Evolutionary conservation across 1,140 invertebrate genomes (phyloP), one percentile per base, ranked within the genome.

Genomic region (Zophobas morio): DNA sequence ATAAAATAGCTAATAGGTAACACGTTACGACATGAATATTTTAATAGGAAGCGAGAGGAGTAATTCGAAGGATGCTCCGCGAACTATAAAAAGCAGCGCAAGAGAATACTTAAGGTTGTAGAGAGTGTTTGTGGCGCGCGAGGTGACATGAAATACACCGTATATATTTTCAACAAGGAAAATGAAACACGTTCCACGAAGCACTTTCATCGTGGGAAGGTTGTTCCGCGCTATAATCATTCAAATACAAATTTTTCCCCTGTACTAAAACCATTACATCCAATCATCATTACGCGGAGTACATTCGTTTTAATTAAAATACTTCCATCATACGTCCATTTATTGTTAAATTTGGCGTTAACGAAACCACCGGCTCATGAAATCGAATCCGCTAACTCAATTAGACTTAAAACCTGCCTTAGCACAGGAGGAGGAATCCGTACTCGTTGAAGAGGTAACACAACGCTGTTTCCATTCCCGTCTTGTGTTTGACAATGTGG

Each of bases 301-400:
- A 8, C 34, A 66, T 66, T 66, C 60, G 39, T 33, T 66, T 66
- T 66, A 66, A 66, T 66, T 66, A 66, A 66, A 66, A 66, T 66
- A 66, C 39, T 66, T 47, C 60, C 39, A 66, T 66, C 60, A 66
- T 66, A 66, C 60, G 60, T 72, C 37, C 71, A 73, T 73, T 73
- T 73, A 73, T 56, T 56, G 49, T 53, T 73, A 73, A 73, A 73
- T 73, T 73, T 56, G 60, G 71, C 71, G 49, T 42, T 73, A 73
- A 39, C 63, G 63, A 73, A 73, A 73, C 54, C 71, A 73, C 37
- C 51, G 36, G 70, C 6, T 66, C 71, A 63, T 78, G 56, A 73
- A 78, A 78, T 78, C 71, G 71, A 78, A 78, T 78, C 63, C 70
- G 56, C 56, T 63, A 78, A 78, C 76, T 70, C 76, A 74, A 74